Conservation (phyloP, 1,140 invertebrate genomes). For the Caenorhabditis latens region DNA sequence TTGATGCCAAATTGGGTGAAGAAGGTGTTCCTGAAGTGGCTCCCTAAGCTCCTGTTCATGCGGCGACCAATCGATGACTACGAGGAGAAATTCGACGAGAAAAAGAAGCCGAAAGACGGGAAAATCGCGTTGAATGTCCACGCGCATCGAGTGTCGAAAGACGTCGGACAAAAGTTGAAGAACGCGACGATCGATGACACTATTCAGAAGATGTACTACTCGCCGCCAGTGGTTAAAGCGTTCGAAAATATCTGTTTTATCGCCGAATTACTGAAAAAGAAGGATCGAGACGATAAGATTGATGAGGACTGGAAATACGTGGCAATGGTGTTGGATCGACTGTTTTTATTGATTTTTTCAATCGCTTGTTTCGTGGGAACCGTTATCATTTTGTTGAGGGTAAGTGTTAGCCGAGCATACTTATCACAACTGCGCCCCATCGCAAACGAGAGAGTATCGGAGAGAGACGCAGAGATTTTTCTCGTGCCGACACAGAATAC, state of each 20-base stretch:
- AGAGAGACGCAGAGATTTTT: too few species aligned
- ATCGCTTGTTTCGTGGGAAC: conserved; percentile 84
- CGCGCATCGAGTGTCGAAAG: conserved; percentile 71
- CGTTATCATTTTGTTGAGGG: conserved; percentile 86
- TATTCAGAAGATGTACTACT: conserved; percentile 74
- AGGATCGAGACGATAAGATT: conserved; percentile 78
- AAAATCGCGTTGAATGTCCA: conserved; percentile 71
- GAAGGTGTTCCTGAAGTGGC: conserved; percentile 88
- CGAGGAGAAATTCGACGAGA: conserved; percentile 62
- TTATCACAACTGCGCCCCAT: too few species aligned
- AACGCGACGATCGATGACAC: conserved; percentile 71
- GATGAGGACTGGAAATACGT: conserved; percentile 96
- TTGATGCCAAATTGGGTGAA: conserved; percentile 91
- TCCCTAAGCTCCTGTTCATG: conserved; percentile 83
- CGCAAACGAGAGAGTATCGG: too few species aligned
- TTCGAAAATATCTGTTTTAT: conserved; percentile 78
- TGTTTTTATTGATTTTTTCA: conserved; percentile 97
- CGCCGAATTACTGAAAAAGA: conserved; percentile 76
- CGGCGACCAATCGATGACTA: conserved; percentile 75
- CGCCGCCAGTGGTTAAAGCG: conserved; percentile 75
- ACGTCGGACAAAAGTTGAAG: conserved; percentile 59
- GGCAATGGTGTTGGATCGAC: conserved; percentile 96
- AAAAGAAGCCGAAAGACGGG: conserved; percentile 62
- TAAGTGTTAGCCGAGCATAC: too few species aligned
- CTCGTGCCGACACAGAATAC: too few species aligned